Evolutionary conservation across 2,113 vertebrate genomes (phyloP), one percentile per base, ranked within the genome.

Genomic region (Isurus oxyrinchus): DNA sequence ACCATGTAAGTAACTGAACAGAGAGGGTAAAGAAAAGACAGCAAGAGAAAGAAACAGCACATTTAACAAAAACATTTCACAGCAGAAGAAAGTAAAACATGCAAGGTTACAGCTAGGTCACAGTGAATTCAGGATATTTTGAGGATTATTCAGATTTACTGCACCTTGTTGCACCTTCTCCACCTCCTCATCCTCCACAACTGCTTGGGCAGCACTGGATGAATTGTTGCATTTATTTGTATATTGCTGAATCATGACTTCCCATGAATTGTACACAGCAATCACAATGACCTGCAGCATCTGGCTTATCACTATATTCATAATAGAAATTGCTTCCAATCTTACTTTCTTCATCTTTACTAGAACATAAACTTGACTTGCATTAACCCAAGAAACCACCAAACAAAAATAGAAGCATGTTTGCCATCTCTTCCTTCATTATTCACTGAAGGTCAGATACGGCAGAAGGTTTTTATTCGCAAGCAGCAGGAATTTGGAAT

Each of bases 151-250:
- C 59, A 76, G 63, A 69, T 44, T 72, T 66, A 53, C 44, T 72
- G 94, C 94, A 95, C 66, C 27, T 69, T 13, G 63, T 69, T 19
- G 14, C 27, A 49, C 63, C 63, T 95, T 40, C 40, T 69, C 91
- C 27, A 49, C 63, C 63, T 95, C 63, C 40, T 69, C 91, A 11
- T 44, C 61, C 27, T 72, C 23, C 49, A 72, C 27, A 35, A 95
- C 0, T 14, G 5, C 94, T 44, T 72, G 23, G 25, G 25, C 40
- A 49, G 53, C 66, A 53, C 44, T 35, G 59, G 59, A 94, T 94
- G 59, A 63, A 63, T 66, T 94, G 90, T 66, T 94, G 61, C 59
- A 94, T 4, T 94, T 44, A 44, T 94, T 93, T 94, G 59, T 94
- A 94, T 66, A 94, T 40, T 40, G 57, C 14, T 63, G 90, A 93